These are phyloP conservation scores for Nerophis ophidion DNA, from an alignment of 2,113 vertebrate genomes.

Conservation along the genomic window DNA sequence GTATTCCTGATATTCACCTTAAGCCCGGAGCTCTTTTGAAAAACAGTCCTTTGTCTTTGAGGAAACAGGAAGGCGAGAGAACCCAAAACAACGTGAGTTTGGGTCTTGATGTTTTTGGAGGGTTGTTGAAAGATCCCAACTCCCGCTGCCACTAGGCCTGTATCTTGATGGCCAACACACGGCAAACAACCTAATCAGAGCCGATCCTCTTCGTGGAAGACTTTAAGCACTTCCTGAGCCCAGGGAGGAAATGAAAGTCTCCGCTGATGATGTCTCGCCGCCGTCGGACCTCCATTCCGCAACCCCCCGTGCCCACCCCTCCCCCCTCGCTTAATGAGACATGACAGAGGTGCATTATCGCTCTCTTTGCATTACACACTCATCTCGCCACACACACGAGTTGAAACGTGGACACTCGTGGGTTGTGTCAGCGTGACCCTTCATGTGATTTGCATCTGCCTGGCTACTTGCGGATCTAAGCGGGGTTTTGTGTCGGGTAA, in stretches of 20 bases:
- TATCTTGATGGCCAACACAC: constrained; percentile 28
- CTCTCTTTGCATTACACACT: constrained; percentile 38
- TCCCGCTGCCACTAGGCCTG: not conserved
- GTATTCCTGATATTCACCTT: constrained; percentile 40
- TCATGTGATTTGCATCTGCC: constrained; percentile 47
- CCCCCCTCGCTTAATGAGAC: constrained; percentile 47
- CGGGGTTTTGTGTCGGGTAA: constrained; percentile 46
- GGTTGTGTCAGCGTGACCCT: constrained; percentile 20
- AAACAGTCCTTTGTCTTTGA: constrained; percentile 22
- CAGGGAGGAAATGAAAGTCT: constrained; percentile 3
- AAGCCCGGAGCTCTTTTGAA: constrained; percentile 27
- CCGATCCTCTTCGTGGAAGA: constrained; percentile 38
- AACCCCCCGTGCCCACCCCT: not conserved
- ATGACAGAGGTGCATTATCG: constrained; percentile 46
- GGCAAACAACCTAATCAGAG: constrained; percentile 25
- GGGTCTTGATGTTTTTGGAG: not conserved
- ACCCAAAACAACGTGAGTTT: constrained; percentile 7
- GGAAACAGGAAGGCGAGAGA: constrained; percentile 37
- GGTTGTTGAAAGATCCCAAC: not conserved
- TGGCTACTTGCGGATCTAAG: constrained; percentile 29
- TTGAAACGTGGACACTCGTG: constrained; percentile 24
- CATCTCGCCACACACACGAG: constrained; percentile 38
- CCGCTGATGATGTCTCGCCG: constrained; percentile 14
- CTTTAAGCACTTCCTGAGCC: constrained; percentile 33
- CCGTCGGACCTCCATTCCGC: constrained; percentile 26